These are phyloP conservation scores for Coleophora flavipennella DNA, from an alignment of 2,888 invertebrate species.

Conservation along the genomic window DNA sequence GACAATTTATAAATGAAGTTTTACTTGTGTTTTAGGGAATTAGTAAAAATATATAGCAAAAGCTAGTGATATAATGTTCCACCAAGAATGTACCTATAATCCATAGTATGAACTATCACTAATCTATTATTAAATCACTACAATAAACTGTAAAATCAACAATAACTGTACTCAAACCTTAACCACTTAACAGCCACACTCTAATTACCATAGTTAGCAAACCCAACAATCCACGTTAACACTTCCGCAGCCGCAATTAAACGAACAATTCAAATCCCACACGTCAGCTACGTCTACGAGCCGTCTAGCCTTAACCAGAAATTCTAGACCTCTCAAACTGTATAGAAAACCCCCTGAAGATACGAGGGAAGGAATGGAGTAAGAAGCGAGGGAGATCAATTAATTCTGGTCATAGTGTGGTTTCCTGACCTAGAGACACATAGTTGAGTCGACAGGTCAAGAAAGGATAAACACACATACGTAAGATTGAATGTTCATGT, in stretches of 20 bases:
- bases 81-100: no score
- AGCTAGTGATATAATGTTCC: no score
- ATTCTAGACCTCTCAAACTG: slow-evolving; percentile 26
- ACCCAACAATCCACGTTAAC: no score
- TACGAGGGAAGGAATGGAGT: not conserved
- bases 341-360: slow-evolving; percentile 30
- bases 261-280: slow-evolving; percentile 18
- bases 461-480: slow-evolving; percentile 68
- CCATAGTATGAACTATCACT: no score
- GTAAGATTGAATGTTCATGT: slow-evolving; percentile 7
- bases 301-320: slow-evolving; percentile 57
- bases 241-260: not conserved
- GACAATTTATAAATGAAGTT: no score
- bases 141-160: no score
- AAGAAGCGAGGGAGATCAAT: slow-evolving; percentile 22
- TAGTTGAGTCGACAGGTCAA: slow-evolving; percentile 67
- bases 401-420: slow-evolving; percentile 37
- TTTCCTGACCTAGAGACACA: slow-evolving; percentile 65
- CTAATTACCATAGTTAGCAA: no score
- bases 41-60: no score
- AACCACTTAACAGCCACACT: no score
- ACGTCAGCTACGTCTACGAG: slow-evolving; percentile 43
- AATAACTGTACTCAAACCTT: no score
- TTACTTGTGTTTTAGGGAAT: no score
- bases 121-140: no score